Conservation (phyloP, 2,113 vertebrate species). For the Bostrychus sinensis region DNA sequence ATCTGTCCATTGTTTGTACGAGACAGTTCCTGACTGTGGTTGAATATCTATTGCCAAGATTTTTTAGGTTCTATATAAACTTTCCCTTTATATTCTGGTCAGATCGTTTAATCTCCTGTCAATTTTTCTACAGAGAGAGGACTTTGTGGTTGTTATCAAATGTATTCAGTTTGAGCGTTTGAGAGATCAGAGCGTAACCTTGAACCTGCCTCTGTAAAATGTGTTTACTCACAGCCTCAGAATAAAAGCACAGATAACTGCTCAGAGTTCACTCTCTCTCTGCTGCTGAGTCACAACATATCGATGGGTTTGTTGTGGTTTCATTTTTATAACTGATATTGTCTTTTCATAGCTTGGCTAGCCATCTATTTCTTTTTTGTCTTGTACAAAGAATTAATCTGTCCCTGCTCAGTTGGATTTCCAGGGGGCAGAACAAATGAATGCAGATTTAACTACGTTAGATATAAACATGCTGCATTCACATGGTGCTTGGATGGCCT, state of each 20-base stretch:
- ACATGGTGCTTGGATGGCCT: too few relatives aligned
- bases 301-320: slow-evolving; percentile 16
- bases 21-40: too few relatives aligned
- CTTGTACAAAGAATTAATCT: background rate
- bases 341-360: background rate
- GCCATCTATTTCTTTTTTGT: background rate
- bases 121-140: background rate
- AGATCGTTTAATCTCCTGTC: background rate
- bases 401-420: too few relatives aligned
- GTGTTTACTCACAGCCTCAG: slow-evolving; percentile 29
- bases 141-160: slow-evolving; percentile 15
- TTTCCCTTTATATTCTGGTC: background rate
- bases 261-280: slow-evolving; percentile 12
- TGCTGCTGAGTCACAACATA: slow-evolving; percentile 20
- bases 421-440: too few relatives aligned
- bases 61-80: background rate
- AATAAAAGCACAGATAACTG: slow-evolving; percentile 13
- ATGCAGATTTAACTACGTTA: background rate
- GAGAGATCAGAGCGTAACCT: slow-evolving; percentile 9
- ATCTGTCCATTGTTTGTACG: too few relatives aligned
- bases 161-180: slow-evolving; percentile 12
- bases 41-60: too few relatives aligned
- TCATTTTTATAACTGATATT: background rate
- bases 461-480: background rate
- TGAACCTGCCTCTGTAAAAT: slow-evolving; percentile 19